Evolutionary conservation across 2,888 invertebrate species (phyloP), one percentile per base, ranked within the genome.

Genomic region (Agrochola circellaris): DNA sequence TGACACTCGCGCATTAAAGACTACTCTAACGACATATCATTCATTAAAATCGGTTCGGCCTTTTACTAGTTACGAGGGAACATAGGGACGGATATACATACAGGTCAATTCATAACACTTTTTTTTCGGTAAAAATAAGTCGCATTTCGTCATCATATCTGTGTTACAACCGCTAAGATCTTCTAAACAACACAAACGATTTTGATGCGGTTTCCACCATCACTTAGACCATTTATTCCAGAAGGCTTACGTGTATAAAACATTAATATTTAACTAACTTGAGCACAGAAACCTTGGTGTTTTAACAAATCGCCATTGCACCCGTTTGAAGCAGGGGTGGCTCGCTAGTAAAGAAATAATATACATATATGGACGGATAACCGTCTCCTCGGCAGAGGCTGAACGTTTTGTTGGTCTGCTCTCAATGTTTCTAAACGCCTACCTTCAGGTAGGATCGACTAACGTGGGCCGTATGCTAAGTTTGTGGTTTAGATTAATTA

Each of bases 381-480:
- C 8, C 30, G 17, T 30, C 17, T 30, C 62, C 38, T 81, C 51
- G 70, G 72, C 61, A 17, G 30, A 51, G 65, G 69, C 42, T 51
- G 42, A 66, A 45, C n/a, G 48, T 66, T 72, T 68, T 61, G 75
- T 80, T 73, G 26, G 56, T 62, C 61, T 73, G 73, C 48, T 23
- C 56, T 51, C 69, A 51, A 75, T 70, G 73, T 74, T 74, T 20
- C 61, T 8, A 42, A n/a, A 34, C 6, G 45, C 23, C 56, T 26
- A 48, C 67, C 65, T 51, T 20, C 60, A 79, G 64, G 42, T 79
- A 48, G 42, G 13, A 3, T 54, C 23, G 51, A 34, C 30, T 23
- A 0, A 34, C 17, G 54, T 68, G 45, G 15, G 30, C 5, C n/a
- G 17, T 54, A 42, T 73, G 23, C 8, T 20, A 69, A 69, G 20